Evolutionary conservation across 2,888 invertebrate genomes (phyloP), one percentile per base, ranked within the genome.

Genomic region (Agonopterix arenella): DNA sequence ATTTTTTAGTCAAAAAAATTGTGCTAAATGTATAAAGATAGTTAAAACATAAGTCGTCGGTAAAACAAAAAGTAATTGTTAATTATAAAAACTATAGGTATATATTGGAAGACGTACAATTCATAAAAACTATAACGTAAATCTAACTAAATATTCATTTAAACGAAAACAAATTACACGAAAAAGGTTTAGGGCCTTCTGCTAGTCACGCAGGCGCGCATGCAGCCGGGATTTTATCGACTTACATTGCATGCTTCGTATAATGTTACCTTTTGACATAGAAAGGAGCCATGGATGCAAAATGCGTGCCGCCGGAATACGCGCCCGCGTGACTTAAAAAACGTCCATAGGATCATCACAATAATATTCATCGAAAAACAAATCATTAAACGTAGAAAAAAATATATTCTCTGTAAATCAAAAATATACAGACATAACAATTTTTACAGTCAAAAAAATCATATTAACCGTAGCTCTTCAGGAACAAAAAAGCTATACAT

Each of bases 341-440:
- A 28, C 1, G 7, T 5, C n/a, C 1, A 45, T 55, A 55, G 57
- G 58, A 50, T 47, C 38, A 47, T 48, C 48, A 51, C 45, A 48
- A 53, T 43, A 43, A 43, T 18, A 53, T 46, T 49, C 11, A 11
- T 45, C 59, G 64, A 66, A 60, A 58, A 54, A 59, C 28, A 28
- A 28, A 28, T 28, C 5, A 28, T 58, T 58, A 64, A 61, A 64
- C 61, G 62, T 56, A 58, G 64, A 68, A 64, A 65, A 65, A 67
- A 67, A 66, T 67, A 68, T 73, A 61, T 57, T 46, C 55, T 61
- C 71, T 70, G 75, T 66, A 77, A 40, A 68, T 76, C 80, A 83
- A 83, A 85, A 82, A 85, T 82, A 82, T 84, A 82, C 81, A 84
- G 73, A 84, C 68, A 79, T 66, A 74, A 73, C 66, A 68, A 64